These are phyloP conservation scores for Isaurus tuberculatus DNA, from an alignment of 92 coral and sea anemone genomes.

Conservation along the genomic window DNA sequence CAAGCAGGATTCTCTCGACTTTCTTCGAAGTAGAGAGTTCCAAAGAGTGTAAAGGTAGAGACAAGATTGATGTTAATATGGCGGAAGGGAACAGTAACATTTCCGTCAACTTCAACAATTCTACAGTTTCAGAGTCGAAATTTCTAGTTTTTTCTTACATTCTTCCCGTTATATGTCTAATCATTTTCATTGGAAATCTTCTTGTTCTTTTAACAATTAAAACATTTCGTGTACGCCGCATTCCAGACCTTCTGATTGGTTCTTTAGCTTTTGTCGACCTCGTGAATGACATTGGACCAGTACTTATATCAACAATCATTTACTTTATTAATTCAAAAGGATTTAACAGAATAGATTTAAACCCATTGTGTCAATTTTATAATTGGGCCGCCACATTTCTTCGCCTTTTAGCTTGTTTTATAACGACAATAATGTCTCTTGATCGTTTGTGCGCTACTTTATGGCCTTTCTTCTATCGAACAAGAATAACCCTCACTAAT, in stretches of 20 bases:
- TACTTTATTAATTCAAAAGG: constrained; percentile 41
- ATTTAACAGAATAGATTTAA: constrained; percentile 13
- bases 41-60: no score
- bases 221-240: constrained; percentile 50
- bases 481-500: constrained; percentile 49
- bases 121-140: background rate
- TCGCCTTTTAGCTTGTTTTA: constrained; percentile 59
- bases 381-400: constrained; percentile 66
- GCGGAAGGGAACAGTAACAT: background rate
- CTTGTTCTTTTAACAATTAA: constrained; percentile 50
- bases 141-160: background rate
- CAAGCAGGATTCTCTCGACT: no score
- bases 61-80: constrained; percentile 6
- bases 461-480: constrained; percentile 58
- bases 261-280: constrained; percentile 54
- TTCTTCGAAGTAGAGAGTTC: no score
- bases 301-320: constrained; percentile 46
- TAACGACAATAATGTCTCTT: constrained; percentile 56
- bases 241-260: constrained; percentile 65
- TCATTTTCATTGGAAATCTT: constrained; percentile 57
- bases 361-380: constrained; percentile 55
- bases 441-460: constrained; percentile 48
- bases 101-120: background rate
- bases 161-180: constrained; percentile 53
- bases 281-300: constrained; percentile 57